Conservation (phyloP, 1,140 invertebrate genomes). For the Antheraea mylitta region DNA sequence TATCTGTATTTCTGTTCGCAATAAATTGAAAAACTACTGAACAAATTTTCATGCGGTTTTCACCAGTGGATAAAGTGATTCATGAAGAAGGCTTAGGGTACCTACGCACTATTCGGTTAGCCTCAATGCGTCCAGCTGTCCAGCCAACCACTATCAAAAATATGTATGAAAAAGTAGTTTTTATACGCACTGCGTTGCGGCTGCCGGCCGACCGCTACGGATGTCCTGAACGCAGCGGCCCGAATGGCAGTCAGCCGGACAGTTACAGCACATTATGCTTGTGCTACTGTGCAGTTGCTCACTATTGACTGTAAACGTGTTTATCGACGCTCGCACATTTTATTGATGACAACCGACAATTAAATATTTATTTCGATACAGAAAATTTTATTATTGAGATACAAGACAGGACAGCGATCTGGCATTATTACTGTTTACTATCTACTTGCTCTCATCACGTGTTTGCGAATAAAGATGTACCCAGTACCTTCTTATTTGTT, state of each 20-base stretch:
- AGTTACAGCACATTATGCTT: conserved; percentile 3
- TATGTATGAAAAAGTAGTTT: too few species aligned
- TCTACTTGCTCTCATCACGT: neutral
- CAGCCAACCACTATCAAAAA: too few species aligned
- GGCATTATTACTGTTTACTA: conserved; percentile 1
- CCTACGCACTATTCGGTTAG: neutral
- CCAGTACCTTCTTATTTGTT: neutral
- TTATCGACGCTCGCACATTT: conserved; percentile 14
- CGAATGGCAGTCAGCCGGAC: too few species aligned
- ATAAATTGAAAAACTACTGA: too few species aligned
- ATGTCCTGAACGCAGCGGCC: neutral
- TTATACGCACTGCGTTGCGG: too few species aligned
- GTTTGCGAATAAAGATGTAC: conserved; percentile 1
- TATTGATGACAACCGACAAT: neutral
- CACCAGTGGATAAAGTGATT: too few species aligned
- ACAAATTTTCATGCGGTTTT: too few species aligned
- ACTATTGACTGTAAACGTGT: conserved; percentile 21
- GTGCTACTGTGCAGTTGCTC: conserved; percentile 23
- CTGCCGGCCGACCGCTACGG: neutral
- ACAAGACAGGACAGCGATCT: conserved; percentile 34
- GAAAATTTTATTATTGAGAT: conserved; percentile 24
- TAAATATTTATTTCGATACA: conserved; percentile 23
- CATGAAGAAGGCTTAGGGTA: neutral
- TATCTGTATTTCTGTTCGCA: too few species aligned
- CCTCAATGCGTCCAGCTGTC: neutral